These are phyloP conservation scores for Halesus radiatus DNA, from an alignment of 1,140 invertebrate species.

Conservation along the genomic window DNA sequence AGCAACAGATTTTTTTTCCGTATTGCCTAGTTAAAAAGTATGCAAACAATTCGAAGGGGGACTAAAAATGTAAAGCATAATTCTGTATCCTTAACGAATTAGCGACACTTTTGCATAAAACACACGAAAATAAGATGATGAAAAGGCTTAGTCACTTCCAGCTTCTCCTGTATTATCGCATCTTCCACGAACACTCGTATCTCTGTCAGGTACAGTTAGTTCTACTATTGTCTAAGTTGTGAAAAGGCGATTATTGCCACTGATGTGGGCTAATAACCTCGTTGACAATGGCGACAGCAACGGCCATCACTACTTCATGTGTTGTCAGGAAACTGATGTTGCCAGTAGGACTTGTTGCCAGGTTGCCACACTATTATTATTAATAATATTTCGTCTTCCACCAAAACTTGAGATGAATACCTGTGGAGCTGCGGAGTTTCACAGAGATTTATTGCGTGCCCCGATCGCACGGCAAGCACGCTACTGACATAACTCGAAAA, in stretches of 20 bases:
- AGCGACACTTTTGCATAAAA: too few species aligned
- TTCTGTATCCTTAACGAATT: too few species aligned
- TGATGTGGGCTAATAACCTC: constrained; percentile 48
- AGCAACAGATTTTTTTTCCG: too few species aligned
- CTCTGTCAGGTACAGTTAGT: neutral
- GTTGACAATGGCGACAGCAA: constrained; percentile 29
- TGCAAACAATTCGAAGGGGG: too few species aligned
- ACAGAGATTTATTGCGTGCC: constrained; percentile 25
- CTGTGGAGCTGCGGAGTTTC: neutral
- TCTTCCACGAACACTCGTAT: neutral
- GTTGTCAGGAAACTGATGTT: too few species aligned
- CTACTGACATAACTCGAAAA: constrained; percentile 10
- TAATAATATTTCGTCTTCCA: constrained; percentile 11
- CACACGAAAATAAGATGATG: too few species aligned
- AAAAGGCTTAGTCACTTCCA: too few species aligned
- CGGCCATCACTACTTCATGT: neutral
- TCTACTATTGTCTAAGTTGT: neutral
- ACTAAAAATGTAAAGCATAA: too few species aligned
- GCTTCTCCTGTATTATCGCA: neutral
- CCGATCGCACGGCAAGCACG: neutral
- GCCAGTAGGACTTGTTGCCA: neutral
- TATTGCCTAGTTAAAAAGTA: too few species aligned
- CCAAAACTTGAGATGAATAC: constrained; percentile 15
- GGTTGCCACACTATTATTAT: constrained; percentile 21
- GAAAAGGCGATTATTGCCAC: constrained; percentile 47